These are phyloP conservation scores for Pectinophora gossypiella DNA, from an alignment of 1,140 invertebrate genomes.

Conservation along the genomic window DNA sequence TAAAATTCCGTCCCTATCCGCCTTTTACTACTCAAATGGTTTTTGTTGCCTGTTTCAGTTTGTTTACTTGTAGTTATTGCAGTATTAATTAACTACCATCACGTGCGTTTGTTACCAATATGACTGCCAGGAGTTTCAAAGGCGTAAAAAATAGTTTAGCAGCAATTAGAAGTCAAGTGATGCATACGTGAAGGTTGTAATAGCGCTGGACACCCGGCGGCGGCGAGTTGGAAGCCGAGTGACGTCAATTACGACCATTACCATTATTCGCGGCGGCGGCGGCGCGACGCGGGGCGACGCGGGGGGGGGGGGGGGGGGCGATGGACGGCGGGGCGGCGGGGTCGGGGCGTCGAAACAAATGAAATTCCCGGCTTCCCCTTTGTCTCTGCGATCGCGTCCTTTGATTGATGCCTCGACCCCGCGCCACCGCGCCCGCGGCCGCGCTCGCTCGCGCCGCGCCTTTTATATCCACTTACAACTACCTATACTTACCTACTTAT, in stretches of 20 bases:
- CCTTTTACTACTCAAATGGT: no score
- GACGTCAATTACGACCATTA: slow-evolving; percentile 55
- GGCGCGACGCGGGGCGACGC: neutral
- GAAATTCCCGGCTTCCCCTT: slow-evolving; percentile 30
- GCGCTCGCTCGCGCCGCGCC: neutral
- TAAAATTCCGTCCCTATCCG: no score
- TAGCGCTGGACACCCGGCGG: neutral
- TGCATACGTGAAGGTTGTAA: no score
- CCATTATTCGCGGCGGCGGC: slow-evolving; percentile 52
- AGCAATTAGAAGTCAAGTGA: no score
- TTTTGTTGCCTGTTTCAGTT: no score
- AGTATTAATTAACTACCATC: no score
- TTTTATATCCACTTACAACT: no score
- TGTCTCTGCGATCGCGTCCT: neutral
- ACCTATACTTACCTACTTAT: no score
- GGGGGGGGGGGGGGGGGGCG: neutral
- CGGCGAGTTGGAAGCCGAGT: neutral
- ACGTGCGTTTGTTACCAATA: no score
- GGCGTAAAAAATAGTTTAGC: no score
- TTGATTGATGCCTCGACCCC: slow-evolving; percentile 4
- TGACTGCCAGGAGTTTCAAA: no score
- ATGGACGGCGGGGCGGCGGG: neutral
- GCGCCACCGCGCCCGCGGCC: slow-evolving; percentile 3
- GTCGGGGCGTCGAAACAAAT: slow-evolving; percentile 28
- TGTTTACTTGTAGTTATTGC: no score